A percentile compares a stretch with the other conserved stretches of the same genome.
phyloP scores from a whole-genome alignment of 2,888 invertebrate genomes.

The Drosophila yooni region DNA sequence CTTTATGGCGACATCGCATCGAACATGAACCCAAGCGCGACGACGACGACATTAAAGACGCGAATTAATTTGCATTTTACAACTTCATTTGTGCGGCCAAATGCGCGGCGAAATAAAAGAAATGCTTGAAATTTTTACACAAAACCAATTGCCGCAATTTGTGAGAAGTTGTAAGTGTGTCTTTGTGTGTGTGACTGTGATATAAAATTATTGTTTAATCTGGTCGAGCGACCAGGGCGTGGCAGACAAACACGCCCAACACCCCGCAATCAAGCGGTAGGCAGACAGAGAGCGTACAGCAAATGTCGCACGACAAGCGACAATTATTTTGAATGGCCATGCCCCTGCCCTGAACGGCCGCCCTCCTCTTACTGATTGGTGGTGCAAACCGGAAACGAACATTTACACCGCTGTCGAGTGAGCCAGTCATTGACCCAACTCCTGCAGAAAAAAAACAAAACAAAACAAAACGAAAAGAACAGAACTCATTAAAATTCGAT shows the following conservation, averaged over 20 bases:
- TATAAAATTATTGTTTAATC: conserved; percentile 72
- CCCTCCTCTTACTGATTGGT: conserved; percentile 32
- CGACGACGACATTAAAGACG: conserved; percentile 25
- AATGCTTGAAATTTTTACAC: conserved; percentile 58
- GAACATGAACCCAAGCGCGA: conserved; percentile 80
- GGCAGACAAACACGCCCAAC: conserved; percentile 36
- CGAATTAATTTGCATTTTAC: conserved; percentile 79
- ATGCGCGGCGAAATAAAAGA: conserved; percentile 65
- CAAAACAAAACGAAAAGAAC: neutral
- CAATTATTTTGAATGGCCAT: conserved; percentile 59
- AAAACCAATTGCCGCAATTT: conserved; percentile 69
- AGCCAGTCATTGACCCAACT: conserved; percentile 46
- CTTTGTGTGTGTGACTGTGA: conserved; percentile 26
- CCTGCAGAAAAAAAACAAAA: neutral
- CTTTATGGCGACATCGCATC: conserved; percentile 80
- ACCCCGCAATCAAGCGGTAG: neutral
- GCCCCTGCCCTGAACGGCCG: conserved; percentile 1
- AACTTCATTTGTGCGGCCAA: conserved; percentile 71
- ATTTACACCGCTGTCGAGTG: conserved; percentile 65
- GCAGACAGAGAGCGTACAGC: neutral
- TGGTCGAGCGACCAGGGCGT: conserved; percentile 57
- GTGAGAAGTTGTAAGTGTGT: conserved; percentile 13
- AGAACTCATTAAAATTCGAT: conserved; percentile 55
- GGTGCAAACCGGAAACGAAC: conserved; percentile 61
- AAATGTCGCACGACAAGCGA: conserved; percentile 64